These are phyloP conservation scores for Hypomesus transpacificus DNA, from an alignment of 2,113 vertebrate genomes.

Conservation along the genomic window DNA sequence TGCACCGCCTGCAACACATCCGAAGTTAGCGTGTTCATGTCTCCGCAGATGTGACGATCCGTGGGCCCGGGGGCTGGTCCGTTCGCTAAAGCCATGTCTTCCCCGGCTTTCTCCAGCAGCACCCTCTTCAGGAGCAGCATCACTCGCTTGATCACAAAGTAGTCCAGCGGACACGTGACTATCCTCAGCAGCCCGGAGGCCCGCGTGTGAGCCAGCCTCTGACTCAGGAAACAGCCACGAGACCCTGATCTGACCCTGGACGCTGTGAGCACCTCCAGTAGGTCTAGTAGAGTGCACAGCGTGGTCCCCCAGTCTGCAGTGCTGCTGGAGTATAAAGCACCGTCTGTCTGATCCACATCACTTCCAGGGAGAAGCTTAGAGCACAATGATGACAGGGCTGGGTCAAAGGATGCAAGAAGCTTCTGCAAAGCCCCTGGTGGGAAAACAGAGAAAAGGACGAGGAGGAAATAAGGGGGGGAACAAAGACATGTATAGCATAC, in stretches of 20 bases:
- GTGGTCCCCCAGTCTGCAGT: constrained; percentile 43
- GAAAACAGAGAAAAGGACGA: constrained; percentile 13
- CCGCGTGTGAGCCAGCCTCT: constrained; percentile 68
- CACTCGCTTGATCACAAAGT: constrained; percentile 75
- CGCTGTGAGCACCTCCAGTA: constrained; percentile 78
- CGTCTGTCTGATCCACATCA: not conserved
- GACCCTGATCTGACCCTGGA: constrained; percentile 58
- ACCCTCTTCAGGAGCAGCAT: constrained; percentile 83
- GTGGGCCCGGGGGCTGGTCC: fast-evolving
- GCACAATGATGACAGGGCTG: constrained; percentile 69
- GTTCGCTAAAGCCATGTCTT: constrained; percentile 68
- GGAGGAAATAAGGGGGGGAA: too few relatives aligned
- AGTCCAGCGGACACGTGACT: constrained; percentile 57
- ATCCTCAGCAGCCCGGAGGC: constrained; percentile 59
- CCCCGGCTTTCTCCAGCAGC: constrained; percentile 74
- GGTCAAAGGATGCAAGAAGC: constrained; percentile 73
- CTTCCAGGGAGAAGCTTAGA: constrained; percentile 56
- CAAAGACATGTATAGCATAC: not conserved
- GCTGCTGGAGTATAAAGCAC: constrained; percentile 1
- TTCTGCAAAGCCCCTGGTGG: constrained; percentile 66
- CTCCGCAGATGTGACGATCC: constrained; percentile 36
- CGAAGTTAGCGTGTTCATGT: constrained; percentile 63
- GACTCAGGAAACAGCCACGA: constrained; percentile 57
- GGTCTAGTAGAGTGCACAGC: constrained; percentile 72
- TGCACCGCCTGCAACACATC: constrained; percentile 64